Percentiles rank a stretch among this genome's conserved stretches.
phyloP scores from a whole-genome alignment of 1,140 invertebrate genomes.

The Drosophila obscura region DNA sequence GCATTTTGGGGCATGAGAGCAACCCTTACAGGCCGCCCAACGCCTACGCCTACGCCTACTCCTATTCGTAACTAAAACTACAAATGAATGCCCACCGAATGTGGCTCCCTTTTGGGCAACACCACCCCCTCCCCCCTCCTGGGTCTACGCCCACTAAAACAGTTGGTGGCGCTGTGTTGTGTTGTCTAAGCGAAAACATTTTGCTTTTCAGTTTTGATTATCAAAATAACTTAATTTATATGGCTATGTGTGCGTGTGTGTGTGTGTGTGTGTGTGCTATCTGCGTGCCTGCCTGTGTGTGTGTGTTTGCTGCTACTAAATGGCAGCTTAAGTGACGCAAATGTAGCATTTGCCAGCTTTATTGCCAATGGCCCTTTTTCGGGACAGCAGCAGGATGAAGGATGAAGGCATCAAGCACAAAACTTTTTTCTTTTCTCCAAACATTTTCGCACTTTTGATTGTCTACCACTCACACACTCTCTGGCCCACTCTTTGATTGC shows the following conservation, averaged over 20 bases:
- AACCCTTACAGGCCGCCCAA: slow-evolving; percentile 53
- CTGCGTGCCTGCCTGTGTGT: background rate
- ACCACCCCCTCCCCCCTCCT: background rate
- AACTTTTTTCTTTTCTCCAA: slow-evolving; percentile 51
- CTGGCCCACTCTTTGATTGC: slow-evolving; percentile 4
- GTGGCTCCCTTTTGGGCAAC: background rate
- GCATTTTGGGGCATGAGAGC: slow-evolving; percentile 23
- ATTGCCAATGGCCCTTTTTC: slow-evolving; percentile 53
- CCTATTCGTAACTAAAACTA: slow-evolving; percentile 53
- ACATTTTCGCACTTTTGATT: slow-evolving; percentile 67
- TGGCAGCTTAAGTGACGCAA: slow-evolving; percentile 75
- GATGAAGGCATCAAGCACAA: slow-evolving; percentile 44
- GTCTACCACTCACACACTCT: slow-evolving; percentile 20
- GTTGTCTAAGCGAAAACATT: slow-evolving; percentile 58
- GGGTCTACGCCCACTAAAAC: background rate
- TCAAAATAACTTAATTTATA: slow-evolving; percentile 81
- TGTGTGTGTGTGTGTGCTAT: background rate
- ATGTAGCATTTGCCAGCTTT: slow-evolving; percentile 69
- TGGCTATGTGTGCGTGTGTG: slow-evolving; percentile 17
- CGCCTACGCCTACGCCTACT: background rate
- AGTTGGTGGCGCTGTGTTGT: slow-evolving; percentile 3
- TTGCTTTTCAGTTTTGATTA: slow-evolving; percentile 79
- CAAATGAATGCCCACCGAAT: slow-evolving; percentile 67
- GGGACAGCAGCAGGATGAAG: slow-evolving; percentile 17
- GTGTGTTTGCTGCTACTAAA: slow-evolving; percentile 50